Base-by-base conservation (phyloP, 2,797 vertebrate species). In the Cyclopterus lumpus region DNA sequence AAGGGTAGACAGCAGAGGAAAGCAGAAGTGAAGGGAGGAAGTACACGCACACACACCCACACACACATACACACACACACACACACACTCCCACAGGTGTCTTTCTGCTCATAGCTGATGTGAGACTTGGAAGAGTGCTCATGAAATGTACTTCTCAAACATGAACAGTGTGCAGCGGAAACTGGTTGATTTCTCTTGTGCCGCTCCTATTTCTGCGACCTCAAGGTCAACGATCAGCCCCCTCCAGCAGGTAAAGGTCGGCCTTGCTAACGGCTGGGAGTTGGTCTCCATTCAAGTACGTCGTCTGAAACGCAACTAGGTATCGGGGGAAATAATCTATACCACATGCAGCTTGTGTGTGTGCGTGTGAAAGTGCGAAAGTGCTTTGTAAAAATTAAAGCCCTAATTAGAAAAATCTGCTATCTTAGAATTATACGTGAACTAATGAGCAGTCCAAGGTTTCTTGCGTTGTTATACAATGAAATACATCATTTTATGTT, bases 21-120 rank as follows among this genome's bases (percentile, higher is more conserved):
- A 87, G 53, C 34, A 72, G 71, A 66, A 75, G 79, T 73, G 65
- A 89, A 73, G 62, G 63, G 5, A 85, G 71, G 64, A 87, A 79
- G 51, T 20, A 65, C 10, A 84, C 18, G 1, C 64, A 24, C 10
- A 30, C 24, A 15, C 40, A 55, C n/a, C 24, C 11, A 18, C 28
- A n/a, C 38, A 20, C 26, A 36, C 8, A 34, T 9, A 2, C 42
- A 42, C 24, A 54, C 57, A 32, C 53, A 59, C 24, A 30, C 18
- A 40, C 40, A 53, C 38, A 40, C 69, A 32, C 24, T 12, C 61
- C 67, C 69, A 26, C 42, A 79, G 67, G 51, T 71, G 68, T 53
- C 61, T 55, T 67, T 71, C 24, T 75, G 48, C 49, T 66, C 60
- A 67, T 40, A 55, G 22, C 14, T 69, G 62, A 81, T 73, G 22